Conservation (phyloP, 2,797 vertebrate genomes). For the Diplodus puntazzo region DNA sequence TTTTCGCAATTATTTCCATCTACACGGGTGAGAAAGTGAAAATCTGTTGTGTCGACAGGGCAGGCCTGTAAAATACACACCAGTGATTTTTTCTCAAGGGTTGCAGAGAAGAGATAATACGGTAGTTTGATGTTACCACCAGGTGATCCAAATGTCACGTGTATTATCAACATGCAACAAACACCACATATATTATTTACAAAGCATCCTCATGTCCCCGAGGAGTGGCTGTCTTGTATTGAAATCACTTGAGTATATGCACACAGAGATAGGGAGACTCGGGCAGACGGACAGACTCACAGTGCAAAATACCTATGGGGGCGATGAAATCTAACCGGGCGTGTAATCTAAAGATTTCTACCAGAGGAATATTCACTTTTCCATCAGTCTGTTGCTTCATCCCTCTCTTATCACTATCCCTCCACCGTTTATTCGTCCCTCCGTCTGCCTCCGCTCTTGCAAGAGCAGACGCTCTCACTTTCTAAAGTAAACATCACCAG, state of each 20-base stretch:
- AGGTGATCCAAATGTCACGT: constrained; percentile 27
- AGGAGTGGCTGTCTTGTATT: constrained; percentile 35
- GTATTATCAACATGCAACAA: constrained; percentile 36
- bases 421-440: constrained; percentile 43
- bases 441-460: constrained; percentile 35
- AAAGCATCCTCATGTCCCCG: constrained; percentile 30
- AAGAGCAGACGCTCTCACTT: constrained; percentile 63
- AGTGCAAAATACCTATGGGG: constrained; percentile 64
- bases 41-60: background rate
- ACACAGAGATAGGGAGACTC: constrained; percentile 35
- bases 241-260: constrained; percentile 55
- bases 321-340: constrained; percentile 71
- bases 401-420: constrained; percentile 53
- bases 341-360: constrained; percentile 75
- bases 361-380: constrained; percentile 76
- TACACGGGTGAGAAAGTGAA: background rate
- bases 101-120: constrained; percentile 12
- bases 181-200: constrained; percentile 35
- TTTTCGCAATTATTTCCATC: background rate
- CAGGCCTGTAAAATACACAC: background rate
- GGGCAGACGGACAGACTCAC: constrained; percentile 38
- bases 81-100: background rate
- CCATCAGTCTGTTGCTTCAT: constrained; percentile 66
- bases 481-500: constrained; percentile 74
- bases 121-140: constrained; percentile 11